Percentiles rank a stretch among this genome's conserved stretches.
Conservation (phyloP, 2,888 invertebrate species). For the Trachelus iudaicus region DNA sequence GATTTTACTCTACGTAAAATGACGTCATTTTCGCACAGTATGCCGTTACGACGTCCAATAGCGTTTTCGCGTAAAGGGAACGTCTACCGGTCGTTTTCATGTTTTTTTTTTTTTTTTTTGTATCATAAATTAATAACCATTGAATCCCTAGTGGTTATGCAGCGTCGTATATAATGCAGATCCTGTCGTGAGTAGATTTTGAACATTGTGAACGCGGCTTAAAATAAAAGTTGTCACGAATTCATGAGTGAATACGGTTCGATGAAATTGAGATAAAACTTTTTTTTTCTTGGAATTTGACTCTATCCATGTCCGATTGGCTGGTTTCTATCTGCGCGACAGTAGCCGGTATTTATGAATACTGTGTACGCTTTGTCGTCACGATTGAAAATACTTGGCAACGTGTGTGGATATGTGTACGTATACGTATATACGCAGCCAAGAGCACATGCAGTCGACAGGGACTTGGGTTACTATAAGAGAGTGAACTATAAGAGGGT, state of each 20-base stretch:
- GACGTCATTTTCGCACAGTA: neutral
- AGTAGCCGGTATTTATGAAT: neutral
- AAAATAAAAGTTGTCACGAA: neutral
- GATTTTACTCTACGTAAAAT: neutral
- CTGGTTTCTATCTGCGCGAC: neutral
- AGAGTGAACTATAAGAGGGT: neutral
- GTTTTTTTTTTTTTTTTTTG: neutral
- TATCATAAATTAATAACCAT: neutral
- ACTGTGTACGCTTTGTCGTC: neutral
- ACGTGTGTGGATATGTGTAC: neutral
- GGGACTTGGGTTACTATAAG: neutral
- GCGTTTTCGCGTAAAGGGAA: neutral
- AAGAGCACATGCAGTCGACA: too few relatives aligned
- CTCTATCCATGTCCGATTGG: neutral
- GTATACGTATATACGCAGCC: neutral
- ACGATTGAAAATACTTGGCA: neutral
- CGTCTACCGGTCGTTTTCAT: neutral
- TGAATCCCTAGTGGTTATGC: neutral
- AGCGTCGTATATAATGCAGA: too few relatives aligned
- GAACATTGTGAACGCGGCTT: neutral
- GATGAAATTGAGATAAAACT: neutral
- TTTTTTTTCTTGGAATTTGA: neutral
- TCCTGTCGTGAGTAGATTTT: neutral
- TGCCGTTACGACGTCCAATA: neutral
- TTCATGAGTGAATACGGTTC: neutral